These are phyloP conservation scores for Poeciliopsis infans DNA, from an alignment of 2,797 vertebrate genomes.

Conservation along the genomic window DNA sequence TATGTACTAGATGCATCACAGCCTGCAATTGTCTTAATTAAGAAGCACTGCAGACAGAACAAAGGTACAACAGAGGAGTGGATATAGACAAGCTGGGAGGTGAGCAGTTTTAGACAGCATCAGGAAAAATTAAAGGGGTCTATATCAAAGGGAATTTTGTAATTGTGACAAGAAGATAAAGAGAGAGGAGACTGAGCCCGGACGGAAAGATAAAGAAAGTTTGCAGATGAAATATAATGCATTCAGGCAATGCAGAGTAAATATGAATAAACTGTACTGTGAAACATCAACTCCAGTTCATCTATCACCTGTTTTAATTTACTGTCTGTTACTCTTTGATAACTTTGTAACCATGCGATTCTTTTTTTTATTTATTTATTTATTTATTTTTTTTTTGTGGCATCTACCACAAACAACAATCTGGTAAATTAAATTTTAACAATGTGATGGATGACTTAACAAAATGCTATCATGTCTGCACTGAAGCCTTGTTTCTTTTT, in stretches of 20 bases:
- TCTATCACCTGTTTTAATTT: constrained; percentile 10
- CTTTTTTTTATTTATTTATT: background rate
- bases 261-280: background rate
- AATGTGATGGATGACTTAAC: constrained; percentile 17
- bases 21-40: constrained; percentile 59
- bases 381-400: background rate
- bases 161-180: constrained; percentile 19
- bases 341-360: constrained; percentile 8
- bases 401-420: constrained; percentile 32
- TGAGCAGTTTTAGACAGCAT: constrained; percentile 24
- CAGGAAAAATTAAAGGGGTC: constrained; percentile 8
- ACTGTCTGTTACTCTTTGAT: constrained; percentile 1
- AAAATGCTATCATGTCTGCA: background rate
- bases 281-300: constrained; percentile 8
- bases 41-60: constrained; percentile 41
- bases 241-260: background rate
- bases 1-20: constrained; percentile 31
- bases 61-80: constrained; percentile 21
- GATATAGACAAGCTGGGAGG: constrained; percentile 16
- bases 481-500: constrained; percentile 4
- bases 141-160: constrained; percentile 6
- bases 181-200: background rate
- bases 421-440: constrained; percentile 20
- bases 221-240: background rate
- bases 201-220: background rate